A percentile compares a stretch with the other conserved stretches of the same genome.
phyloP scores from a whole-genome alignment of 2,888 invertebrate genomes.

The Baccha elongata region DNA sequence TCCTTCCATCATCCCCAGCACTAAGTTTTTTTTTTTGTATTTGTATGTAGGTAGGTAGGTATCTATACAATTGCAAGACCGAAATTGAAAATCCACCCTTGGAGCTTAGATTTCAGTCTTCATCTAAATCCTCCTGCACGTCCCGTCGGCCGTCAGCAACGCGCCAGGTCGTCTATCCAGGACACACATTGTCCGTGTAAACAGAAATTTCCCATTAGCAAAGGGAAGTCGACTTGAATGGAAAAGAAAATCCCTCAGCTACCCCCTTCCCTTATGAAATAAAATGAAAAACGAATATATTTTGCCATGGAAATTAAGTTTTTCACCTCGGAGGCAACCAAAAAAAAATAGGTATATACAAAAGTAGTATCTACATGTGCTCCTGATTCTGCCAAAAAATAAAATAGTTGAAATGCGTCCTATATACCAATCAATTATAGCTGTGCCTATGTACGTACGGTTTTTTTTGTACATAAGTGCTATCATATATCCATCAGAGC shows the following conservation, averaged over 20 bases:
- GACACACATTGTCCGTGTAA: slow-evolving; percentile 55
- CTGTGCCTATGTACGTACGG: slow-evolving; percentile 36
- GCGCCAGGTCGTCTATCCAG: slow-evolving; percentile 33
- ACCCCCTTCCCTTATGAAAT: slow-evolving; percentile 8
- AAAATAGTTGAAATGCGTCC: slow-evolving; percentile 30
- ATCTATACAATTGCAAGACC: neutral
- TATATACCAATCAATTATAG: slow-evolving; percentile 69
- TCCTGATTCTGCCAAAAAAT: slow-evolving; percentile 21
- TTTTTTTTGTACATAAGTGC: slow-evolving; percentile 16
- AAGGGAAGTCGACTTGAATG: slow-evolving; percentile 62
- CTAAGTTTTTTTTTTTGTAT: slow-evolving; percentile 4
- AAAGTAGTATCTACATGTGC: slow-evolving; percentile 5
- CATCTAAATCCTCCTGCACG: neutral
- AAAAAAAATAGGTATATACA: slow-evolving; percentile 31
- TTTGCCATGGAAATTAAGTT: slow-evolving; percentile 69
- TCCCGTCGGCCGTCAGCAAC: slow-evolving; percentile 20
- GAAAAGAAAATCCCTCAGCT: slow-evolving; percentile 66
- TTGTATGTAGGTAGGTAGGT: too few relatives aligned
- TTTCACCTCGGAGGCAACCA: slow-evolving; percentile 66
- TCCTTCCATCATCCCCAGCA: slow-evolving; percentile 23
- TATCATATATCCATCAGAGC: slow-evolving; percentile 40
- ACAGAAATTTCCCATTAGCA: slow-evolving; percentile 73
- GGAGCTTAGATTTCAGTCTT: slow-evolving; percentile 39
- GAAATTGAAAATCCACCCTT: slow-evolving; percentile 29
- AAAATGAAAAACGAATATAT: slow-evolving; percentile 50